Percentiles rank a stretch among this genome's conserved stretches.
Conservation (phyloP, 2,888 invertebrate genomes). For the Macropis europaea region DNA sequence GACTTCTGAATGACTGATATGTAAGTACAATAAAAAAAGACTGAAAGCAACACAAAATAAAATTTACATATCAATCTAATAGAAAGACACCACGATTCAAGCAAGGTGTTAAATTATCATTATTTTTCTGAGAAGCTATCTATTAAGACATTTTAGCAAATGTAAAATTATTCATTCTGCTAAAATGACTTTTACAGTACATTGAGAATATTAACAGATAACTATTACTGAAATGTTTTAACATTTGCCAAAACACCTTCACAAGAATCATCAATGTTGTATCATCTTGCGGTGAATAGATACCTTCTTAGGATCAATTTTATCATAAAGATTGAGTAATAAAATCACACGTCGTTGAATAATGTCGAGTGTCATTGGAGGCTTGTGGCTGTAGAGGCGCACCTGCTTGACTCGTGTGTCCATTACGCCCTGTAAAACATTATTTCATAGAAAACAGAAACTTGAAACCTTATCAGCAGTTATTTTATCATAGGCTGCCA, state of each 20-base stretch:
- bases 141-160: constrained; percentile 29
- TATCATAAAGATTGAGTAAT: constrained; percentile 98
- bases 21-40: neutral
- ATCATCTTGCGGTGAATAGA: constrained; percentile 64
- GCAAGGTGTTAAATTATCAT: constrained; percentile 63
- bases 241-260: constrained; percentile 22
- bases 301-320: constrained; percentile 97
- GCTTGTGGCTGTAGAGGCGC: constrained; percentile 88
- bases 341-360: constrained; percentile 95
- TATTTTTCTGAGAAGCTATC: constrained; percentile 35
- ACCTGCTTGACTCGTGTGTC: constrained; percentile 82
- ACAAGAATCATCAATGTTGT: constrained; percentile 16
- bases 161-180: no score
- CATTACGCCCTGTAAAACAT: constrained; percentile 84
- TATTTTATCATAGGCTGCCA: constrained; percentile 94
- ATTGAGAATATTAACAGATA: no score
- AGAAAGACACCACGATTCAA: constrained; percentile 73
- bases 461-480: constrained; percentile 88
- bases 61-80: constrained; percentile 23
- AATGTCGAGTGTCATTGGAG: constrained; percentile 90
- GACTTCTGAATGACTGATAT: constrained; percentile 18
- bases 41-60: neutral
- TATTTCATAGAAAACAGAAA: constrained; percentile 73
- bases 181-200: no score
- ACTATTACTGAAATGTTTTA: neutral